phyloP scores from a whole-genome alignment of 2,797 vertebrate genomes.

The Tympanoctomys barrerae region DNA sequence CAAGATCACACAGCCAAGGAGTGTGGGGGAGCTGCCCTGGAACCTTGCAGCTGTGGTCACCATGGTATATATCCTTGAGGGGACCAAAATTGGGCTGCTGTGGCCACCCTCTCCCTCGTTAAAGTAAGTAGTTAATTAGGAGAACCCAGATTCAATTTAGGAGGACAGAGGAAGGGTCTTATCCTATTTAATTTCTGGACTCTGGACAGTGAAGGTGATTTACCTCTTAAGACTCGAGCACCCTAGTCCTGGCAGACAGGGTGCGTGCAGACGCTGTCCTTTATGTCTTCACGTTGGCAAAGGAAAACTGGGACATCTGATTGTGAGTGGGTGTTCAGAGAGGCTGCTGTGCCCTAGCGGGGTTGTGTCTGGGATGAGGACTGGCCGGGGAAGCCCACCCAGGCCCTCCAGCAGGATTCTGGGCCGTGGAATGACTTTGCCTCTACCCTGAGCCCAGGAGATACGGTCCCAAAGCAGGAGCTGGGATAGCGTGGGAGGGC shows the following conservation, averaged over 20 bases:
- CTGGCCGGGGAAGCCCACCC: not conserved
- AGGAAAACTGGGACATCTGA: not conserved
- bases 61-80: not conserved
- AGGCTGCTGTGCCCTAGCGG: not conserved
- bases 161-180: not conserved
- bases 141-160: not conserved
- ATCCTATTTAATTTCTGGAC: not conserved
- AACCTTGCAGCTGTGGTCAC: not conserved
- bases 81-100: not conserved
- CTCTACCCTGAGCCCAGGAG: not conserved
- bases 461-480: not conserved
- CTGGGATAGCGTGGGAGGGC: not conserved
- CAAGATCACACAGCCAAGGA: not conserved
- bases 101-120: no score
- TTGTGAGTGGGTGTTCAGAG: not conserved
- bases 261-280: not conserved
- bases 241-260: no score
- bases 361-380: not conserved
- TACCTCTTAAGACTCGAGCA: not conserved
- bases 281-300: not conserved
- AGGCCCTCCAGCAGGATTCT: not conserved
- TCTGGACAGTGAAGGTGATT: not conserved
- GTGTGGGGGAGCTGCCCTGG: not conserved
- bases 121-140: not conserved
- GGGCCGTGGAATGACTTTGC: not conserved